Evolutionary conservation across 2,797 vertebrate species (phyloP).

Genomic region (Myotis findleyi): DNA sequence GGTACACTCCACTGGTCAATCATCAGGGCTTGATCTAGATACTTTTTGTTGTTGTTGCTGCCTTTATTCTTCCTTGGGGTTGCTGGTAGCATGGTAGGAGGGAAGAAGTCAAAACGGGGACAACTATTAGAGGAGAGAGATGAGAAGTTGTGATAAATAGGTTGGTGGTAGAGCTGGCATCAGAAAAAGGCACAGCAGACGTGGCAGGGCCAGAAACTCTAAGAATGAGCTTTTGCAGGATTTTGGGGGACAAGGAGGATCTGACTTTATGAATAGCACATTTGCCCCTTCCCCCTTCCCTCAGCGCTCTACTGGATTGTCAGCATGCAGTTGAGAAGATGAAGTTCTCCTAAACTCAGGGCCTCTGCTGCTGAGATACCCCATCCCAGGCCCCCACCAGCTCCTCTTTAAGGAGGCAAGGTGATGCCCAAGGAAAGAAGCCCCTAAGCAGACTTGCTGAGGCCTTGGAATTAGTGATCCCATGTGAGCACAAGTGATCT

Average conservation of each 20-base stretch:
- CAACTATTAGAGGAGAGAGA: background rate
- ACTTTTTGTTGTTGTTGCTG: background rate
- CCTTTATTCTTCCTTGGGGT: background rate
- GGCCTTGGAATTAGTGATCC: background rate
- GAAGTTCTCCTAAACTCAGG: background rate
- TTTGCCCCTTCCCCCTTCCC: background rate
- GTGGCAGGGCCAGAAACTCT: rapidly evolving
- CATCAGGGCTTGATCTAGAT: background rate
- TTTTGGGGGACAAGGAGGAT: too few relatives aligned
- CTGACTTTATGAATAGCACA: background rate
- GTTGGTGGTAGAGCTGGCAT: rapidly evolving
- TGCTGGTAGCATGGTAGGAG: background rate
- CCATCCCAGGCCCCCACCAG: background rate
- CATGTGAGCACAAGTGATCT: background rate
- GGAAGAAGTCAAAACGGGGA: background rate
- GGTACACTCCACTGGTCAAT: too few relatives aligned
- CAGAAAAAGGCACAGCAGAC: background rate
- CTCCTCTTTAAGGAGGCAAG: background rate
- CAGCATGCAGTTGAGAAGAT: background rate
- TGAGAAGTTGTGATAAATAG: background rate
- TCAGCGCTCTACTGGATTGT: background rate
- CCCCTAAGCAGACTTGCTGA: background rate
- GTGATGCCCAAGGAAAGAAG: background rate
- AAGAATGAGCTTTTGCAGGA: background rate
- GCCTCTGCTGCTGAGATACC: background rate